These are phyloP conservation scores for Bolinopsis microptera DNA, from an alignment of 37 sponge, comb jelly and placozoan species.

Conservation along the genomic window DNA sequence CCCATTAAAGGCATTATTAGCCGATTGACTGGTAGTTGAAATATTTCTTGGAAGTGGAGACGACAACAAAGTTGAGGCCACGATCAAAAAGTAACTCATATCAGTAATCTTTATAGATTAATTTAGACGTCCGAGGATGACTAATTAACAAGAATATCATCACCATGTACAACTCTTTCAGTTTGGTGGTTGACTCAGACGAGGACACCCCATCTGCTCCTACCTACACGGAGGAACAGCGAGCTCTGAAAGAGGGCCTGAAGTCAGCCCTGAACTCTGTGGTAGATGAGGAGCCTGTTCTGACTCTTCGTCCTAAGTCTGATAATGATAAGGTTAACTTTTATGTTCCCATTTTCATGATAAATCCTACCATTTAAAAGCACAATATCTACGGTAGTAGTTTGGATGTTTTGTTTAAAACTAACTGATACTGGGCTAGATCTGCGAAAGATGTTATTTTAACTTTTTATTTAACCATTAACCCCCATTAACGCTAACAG, in stretches of 20 bases:
- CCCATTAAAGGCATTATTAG: too few species aligned
- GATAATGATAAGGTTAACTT: conserved; percentile 71
- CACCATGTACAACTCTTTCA: too few species aligned
- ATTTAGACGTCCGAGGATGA: too few species aligned
- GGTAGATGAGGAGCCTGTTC: conserved; percentile 64
- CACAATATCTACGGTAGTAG: neutral
- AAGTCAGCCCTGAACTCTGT: conserved; percentile 47
- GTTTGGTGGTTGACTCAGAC: conserved; percentile 46
- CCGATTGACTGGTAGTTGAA: conserved; percentile 66
- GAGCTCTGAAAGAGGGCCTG: conserved; percentile 69
- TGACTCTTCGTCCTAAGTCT: conserved; percentile 73
- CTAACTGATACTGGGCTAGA: too few species aligned
- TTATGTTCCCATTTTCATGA: too few species aligned
- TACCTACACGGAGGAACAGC: conserved; percentile 78
- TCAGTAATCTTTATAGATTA: too few species aligned
- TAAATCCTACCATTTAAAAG: too few species aligned
- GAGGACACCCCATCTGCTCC: neutral
- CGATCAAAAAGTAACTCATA: conserved; percentile 45
- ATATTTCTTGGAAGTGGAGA: conserved; percentile 70
- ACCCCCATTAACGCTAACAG: too few species aligned
- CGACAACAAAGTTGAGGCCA: conserved; percentile 66
- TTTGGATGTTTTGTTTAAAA: too few species aligned
- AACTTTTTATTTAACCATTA: too few species aligned
- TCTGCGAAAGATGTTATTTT: too few species aligned
- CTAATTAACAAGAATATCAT: too few species aligned